These are phyloP conservation scores for Gymnocephalus cernua DNA, from an alignment of 2,113 vertebrate species.

Conservation along the genomic window DNA sequence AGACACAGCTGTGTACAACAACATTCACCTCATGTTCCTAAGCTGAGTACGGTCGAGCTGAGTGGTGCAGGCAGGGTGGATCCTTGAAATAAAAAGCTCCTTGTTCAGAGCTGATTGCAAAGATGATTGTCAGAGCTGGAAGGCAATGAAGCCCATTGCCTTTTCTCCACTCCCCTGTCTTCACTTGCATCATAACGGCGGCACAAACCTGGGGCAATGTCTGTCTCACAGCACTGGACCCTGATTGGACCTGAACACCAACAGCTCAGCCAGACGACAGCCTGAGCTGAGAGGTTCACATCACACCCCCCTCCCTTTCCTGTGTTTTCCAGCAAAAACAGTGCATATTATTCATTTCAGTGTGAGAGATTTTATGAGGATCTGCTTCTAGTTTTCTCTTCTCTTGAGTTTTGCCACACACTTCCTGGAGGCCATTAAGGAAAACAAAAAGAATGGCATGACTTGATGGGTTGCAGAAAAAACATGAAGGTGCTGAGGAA, in stretches of 20 bases:
- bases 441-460: conserved; percentile 34
- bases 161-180: conserved; percentile 1
- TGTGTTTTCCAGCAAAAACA: conserved; percentile 37
- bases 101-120: conserved; percentile 67
- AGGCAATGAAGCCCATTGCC: conserved; percentile 13
- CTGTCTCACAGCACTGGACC: conserved; percentile 1
- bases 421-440: conserved; percentile 60
- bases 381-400: conserved; percentile 69
- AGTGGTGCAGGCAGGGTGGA: conserved; percentile 43
- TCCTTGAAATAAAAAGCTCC: conserved; percentile 54
- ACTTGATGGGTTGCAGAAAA: conserved; percentile 11
- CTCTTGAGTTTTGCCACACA: conserved; percentile 40
- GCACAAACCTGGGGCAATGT: conserved; percentile 24
- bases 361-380: conserved; percentile 65
- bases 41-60: conserved; percentile 25
- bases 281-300: conserved; percentile 22
- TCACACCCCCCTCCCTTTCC: conserved; percentile 24
- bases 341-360: conserved; percentile 54
- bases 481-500: conserved; percentile 32
- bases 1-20: conserved; percentile 63
- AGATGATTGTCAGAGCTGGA: conserved; percentile 56
- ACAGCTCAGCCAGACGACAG: conserved; percentile 28
- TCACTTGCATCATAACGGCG: conserved; percentile 44
- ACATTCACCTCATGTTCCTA: conserved; percentile 56
- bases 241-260: conserved; percentile 31